A percentile compares a stretch with the other conserved stretches of the same genome.
phyloP scores from a whole-genome alignment of 2,888 invertebrate genomes.

The Ptilodon capucinus region DNA sequence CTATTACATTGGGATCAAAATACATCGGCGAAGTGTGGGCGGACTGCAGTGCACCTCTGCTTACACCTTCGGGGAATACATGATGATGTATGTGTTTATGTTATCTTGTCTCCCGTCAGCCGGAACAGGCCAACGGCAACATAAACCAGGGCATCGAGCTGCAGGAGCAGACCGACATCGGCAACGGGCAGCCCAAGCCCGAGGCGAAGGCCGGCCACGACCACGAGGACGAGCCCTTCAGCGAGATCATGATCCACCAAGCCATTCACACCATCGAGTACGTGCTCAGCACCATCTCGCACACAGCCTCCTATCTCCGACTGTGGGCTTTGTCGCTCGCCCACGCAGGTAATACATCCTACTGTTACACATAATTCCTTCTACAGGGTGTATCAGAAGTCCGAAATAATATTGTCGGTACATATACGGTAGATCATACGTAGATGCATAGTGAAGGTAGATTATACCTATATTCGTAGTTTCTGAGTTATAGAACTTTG shows the following conservation, averaged over 20 bases:
- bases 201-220: conserved; percentile 39
- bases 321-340: conserved; percentile 98
- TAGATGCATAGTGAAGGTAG: too few relatives aligned
- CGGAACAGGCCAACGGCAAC: conserved; percentile 82
- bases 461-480: too few relatives aligned
- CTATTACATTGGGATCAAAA: too few relatives aligned
- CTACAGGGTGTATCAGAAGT: not conserved
- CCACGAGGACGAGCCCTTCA: conserved; percentile 86
- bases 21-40: too few relatives aligned
- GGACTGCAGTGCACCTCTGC: too few relatives aligned
- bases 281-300: conserved; percentile 96
- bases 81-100: too few relatives aligned
- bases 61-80: too few relatives aligned
- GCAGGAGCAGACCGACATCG: conserved; percentile 75
- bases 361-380: conserved; percentile 26
- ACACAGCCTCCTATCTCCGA: conserved; percentile 97
- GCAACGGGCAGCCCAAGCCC: conserved; percentile 41
- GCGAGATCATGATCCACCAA: conserved; percentile 96
- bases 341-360: conserved; percentile 95
- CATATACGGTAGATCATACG: too few relatives aligned
- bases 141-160: conserved; percentile 87
- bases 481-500: too few relatives aligned
- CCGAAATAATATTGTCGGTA: too few relatives aligned
- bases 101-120: conserved; percentile 47
- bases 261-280: conserved; percentile 98